Percentiles rank a stretch among this genome's conserved stretches.
These are phyloP conservation scores for Apamea crenata DNA, from an alignment of 2,888 invertebrate genomes.

Conservation along the genomic window DNA sequence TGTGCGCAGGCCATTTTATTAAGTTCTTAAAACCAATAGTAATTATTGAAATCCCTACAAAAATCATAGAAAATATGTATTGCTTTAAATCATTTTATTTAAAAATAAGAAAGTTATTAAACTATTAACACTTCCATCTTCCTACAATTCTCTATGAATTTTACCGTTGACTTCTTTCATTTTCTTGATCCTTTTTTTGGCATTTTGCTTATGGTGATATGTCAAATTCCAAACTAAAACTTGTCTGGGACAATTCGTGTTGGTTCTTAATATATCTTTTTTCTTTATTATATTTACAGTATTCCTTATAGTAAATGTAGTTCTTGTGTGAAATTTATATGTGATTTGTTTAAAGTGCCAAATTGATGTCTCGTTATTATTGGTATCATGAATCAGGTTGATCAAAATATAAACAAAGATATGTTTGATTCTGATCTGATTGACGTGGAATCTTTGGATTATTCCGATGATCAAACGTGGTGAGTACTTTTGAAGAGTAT, in stretches of 20 bases:
- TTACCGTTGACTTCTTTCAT: constrained; percentile 80
- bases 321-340: constrained; percentile 81
- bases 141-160: constrained; percentile 73
- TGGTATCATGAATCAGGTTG: constrained; percentile 87
- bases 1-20: not conserved
- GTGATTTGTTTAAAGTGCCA: constrained; percentile 87
- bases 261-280: constrained; percentile 82
- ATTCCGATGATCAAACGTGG: constrained; percentile 91
- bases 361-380: constrained; percentile 86
- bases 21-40: too few species aligned
- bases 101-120: too few species aligned
- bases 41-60: not conserved
- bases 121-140: constrained; percentile 4
- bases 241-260: constrained; percentile 85
- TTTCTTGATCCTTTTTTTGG: constrained; percentile 77
- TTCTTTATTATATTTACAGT: constrained; percentile 83
- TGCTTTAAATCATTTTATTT: too few species aligned
- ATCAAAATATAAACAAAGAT: constrained; percentile 90
- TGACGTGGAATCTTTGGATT: constrained; percentile 90
- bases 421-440: constrained; percentile 90
- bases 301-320: constrained; percentile 83
- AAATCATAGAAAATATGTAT: too few species aligned
- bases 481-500: constrained; percentile 76
- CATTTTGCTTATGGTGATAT: constrained; percentile 79
- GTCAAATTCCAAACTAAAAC: constrained; percentile 89